Base-by-base conservation (phyloP, 2,797 vertebrate genomes). In the Rhinatrema bivittatum region DNA sequence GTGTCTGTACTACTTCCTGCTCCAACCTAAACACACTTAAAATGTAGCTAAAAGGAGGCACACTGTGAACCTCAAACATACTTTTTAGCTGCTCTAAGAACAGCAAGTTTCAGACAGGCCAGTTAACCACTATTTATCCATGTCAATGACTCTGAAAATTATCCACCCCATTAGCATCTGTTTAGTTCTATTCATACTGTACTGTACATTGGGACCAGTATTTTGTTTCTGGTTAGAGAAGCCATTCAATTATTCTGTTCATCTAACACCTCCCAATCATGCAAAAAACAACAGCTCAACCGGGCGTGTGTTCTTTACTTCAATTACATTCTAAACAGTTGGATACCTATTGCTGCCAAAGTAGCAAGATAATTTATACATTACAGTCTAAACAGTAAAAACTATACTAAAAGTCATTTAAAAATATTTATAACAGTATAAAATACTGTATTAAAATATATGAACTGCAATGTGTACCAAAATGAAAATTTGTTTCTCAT, bases 401-500 rank as follows among this genome's bases (percentile, higher is more conserved):
- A 81, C 79, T 80, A 78, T 57, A 76, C 78, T 85, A 81, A 82
- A 84, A 81, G 82, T 82, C 76, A 84, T 81, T 84, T 81, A 85
- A 85, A 81, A 82, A 79, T 84, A 85, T 85, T 84, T 85, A 85
- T 78, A 85, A 78, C 74, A 68, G 56, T 74, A 81, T 85, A 81
- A 85, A 84, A 79, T 74, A 79, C 65, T 78, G 76, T 78, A 75
- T 78, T 82, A 84, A 85, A 85, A 80, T 85, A 82, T 84, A 85
- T 80, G 79, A 82, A 80, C 76, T 81, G 82, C 81, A 82, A 82
- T 82, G 84, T 82, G 79, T 70, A 85, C 62, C 66, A 75, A 79
- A 84, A 85, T 80, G 48, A 72, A 81, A 84, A 85, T 82, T 85
- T 84, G 82, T 82, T 79, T 74, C 80, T 81, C 81, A 82, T 85